Evolutionary conservation across 35 echinoderm and acorn worm genomes (phyloP).

Genomic region (Heliocidaris tuberculata): DNA sequence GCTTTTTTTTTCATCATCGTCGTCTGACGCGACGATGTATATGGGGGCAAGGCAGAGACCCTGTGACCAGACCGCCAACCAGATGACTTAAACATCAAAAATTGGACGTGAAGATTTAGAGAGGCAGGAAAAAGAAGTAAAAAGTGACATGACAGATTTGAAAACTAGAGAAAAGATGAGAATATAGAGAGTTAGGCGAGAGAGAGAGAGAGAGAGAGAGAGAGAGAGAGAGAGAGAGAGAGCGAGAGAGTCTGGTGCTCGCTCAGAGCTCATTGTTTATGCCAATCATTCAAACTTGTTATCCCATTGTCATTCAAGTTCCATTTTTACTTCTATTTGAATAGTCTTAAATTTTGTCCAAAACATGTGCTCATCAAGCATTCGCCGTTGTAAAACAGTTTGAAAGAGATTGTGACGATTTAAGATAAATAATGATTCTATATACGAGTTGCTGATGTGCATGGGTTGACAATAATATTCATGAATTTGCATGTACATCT

Average conservation of each 20-base stretch:
- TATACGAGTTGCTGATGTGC: too few relatives aligned
- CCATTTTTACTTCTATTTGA: background rate
- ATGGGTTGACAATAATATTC: too few relatives aligned
- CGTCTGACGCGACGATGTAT: too few relatives aligned
- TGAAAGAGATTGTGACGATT: too few relatives aligned
- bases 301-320: background rate
- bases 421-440: too few relatives aligned
- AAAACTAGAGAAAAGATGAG: too few relatives aligned
- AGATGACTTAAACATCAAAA: background rate
- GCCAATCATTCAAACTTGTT: background rate
- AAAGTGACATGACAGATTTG: too few relatives aligned
- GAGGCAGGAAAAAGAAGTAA: background rate
- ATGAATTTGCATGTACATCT: too few relatives aligned
- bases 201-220: background rate
- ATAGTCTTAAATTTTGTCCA: background rate
- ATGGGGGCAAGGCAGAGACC: background rate
- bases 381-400: too few relatives aligned
- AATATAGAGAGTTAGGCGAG: background rate
- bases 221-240: background rate
- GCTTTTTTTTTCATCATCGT: too few relatives aligned
- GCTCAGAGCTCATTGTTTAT: background rate
- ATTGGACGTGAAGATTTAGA: background rate
- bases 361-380: background rate
- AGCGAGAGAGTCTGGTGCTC: background rate
- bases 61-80: background rate